Percentiles rank a stretch among this genome's conserved stretches.
phyloP scores from a whole-genome alignment of 1,140 invertebrate species.

The Pseudoatta argentina region DNA sequence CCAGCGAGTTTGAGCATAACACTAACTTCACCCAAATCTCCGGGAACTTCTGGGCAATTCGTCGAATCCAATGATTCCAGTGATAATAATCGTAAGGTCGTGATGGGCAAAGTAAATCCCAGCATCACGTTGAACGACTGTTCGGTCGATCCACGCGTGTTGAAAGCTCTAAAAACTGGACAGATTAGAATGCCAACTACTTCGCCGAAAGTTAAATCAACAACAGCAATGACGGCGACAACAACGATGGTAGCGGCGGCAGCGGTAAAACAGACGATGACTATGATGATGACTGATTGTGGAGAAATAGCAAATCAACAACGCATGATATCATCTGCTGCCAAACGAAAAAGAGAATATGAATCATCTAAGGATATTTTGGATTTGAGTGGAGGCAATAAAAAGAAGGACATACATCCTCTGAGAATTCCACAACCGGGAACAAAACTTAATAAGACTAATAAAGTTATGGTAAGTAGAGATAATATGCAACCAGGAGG shows the following conservation, averaged over 20 bases:
- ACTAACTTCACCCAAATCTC: constrained; percentile 79
- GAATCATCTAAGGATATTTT: constrained; percentile 75
- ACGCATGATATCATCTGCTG: background rate
- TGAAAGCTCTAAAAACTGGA: constrained; percentile 77
- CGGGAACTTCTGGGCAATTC: constrained; percentile 35
- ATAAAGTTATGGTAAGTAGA: constrained; percentile 42
- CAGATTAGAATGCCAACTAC: constrained; percentile 74
- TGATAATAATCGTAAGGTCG: constrained; percentile 65
- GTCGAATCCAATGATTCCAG: constrained; percentile 54
- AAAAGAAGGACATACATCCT: constrained; percentile 75
- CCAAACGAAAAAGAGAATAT: constrained; percentile 59
- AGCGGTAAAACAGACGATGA: constrained; percentile 4
- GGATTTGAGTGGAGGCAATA: constrained; percentile 77
- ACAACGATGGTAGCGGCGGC: background rate
- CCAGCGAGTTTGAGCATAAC: constrained; percentile 83
- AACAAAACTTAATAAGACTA: constrained; percentile 72
- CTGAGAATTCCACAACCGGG: constrained; percentile 78
- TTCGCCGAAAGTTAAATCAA: constrained; percentile 48
- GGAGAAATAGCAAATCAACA: constrained; percentile 34
- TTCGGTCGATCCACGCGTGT: constrained; percentile 76
- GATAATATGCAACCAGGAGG: constrained; percentile 55
- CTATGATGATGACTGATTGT: constrained; percentile 37
- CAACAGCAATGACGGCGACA: background rate
- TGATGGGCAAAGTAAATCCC: constrained; percentile 77
- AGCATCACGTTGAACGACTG: constrained; percentile 80